Evolutionary conservation across 2,113 vertebrate genomes (phyloP).

Genomic region (Mastomys natalensis): DNA sequence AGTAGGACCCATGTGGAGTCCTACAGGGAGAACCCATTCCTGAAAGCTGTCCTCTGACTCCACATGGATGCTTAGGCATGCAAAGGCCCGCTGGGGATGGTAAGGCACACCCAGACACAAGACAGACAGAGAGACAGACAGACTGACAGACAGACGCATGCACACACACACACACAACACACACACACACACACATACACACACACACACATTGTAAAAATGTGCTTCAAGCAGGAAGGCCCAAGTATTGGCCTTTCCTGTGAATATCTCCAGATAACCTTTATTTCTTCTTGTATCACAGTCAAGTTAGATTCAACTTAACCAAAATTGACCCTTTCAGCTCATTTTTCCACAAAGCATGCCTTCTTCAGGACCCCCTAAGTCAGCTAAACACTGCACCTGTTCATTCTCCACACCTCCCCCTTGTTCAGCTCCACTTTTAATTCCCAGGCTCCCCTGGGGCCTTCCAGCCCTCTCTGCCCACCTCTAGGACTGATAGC

Average conservation of each 20-base stretch:
- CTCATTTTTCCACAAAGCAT: not conserved
- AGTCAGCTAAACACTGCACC: not conserved
- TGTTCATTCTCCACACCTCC: not conserved
- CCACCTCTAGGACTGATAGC: not conserved
- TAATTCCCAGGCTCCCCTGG: not conserved
- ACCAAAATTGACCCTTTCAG: not conserved
- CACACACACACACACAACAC: not conserved
- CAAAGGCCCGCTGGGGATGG: not conserved
- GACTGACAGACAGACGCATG: not conserved
- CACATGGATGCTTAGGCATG: not conserved
- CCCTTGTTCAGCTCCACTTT: rapidly evolving
- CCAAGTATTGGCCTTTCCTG: not conserved
- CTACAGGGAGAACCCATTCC: not conserved
- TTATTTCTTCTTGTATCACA: not conserved
- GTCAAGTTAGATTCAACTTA: not conserved
- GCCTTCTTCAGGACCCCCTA: not conserved
- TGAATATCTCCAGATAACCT: not conserved
- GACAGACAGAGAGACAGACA: not conserved
- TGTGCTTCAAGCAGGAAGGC: not conserved
- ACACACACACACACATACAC: not conserved
- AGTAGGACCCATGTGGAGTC: too few relatives aligned
- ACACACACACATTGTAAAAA: not conserved
- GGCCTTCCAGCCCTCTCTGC: too few relatives aligned
- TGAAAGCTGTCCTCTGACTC: not conserved
- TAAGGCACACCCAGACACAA: too few relatives aligned